A percentile compares a stretch with the other conserved stretches of the same genome.
phyloP scores from a whole-genome alignment of 1,140 invertebrate genomes.

The Campoletis sonorensis region DNA sequence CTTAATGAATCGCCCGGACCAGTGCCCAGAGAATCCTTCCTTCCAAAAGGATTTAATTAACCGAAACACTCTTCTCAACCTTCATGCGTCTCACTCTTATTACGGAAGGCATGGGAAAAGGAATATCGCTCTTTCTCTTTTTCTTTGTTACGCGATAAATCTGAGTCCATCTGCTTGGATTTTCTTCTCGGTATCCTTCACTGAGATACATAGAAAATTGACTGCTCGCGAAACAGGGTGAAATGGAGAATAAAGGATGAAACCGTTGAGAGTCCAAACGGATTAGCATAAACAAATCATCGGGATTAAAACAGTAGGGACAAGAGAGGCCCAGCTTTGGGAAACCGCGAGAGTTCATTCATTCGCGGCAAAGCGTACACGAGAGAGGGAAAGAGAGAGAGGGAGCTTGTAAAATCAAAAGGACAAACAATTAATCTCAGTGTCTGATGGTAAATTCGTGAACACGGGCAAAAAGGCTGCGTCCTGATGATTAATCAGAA shows the following conservation, averaged over 20 bases:
- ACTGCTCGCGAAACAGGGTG: conserved; percentile 25
- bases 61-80: conserved; percentile 39
- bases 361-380: not conserved
- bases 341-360: conserved; percentile 42
- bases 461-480: not conserved
- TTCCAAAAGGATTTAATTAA: conserved; percentile 47
- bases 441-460: conserved; percentile 55
- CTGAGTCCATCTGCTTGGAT: conserved; percentile 2
- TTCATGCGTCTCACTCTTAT: not conserved
- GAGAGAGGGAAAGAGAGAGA: conserved; percentile 49
- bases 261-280: conserved; percentile 50
- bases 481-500: conserved; percentile 70
- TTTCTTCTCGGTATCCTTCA: not conserved
- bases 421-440: conserved; percentile 75
- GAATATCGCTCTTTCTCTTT: not conserved
- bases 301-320: conserved; percentile 67
- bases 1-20: conserved; percentile 41
- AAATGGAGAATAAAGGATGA: conserved; percentile 47
- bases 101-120: not conserved
- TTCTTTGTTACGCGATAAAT: conserved; percentile 16
- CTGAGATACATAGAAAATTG: not conserved
- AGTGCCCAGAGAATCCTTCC: conserved; percentile 23
- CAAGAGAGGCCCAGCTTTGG: conserved; percentile 49
- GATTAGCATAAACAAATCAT: conserved; percentile 76
- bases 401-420: conserved; percentile 71